Evolutionary conservation across 2,888 invertebrate genomes (phyloP), one percentile per base, ranked within the genome.

Genomic region (Drosophila vallismaia): DNA sequence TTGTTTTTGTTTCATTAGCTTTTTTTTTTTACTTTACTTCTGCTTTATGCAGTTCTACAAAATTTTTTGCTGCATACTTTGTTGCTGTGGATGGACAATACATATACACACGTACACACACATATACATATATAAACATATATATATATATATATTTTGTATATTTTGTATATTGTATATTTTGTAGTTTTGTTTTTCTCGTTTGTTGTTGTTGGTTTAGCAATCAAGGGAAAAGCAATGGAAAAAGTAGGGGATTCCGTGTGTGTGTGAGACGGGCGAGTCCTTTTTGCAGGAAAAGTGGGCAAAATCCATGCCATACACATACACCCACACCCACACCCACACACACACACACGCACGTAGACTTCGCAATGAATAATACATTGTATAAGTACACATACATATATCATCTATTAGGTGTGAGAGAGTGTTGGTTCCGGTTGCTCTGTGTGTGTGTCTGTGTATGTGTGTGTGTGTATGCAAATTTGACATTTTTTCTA

Each of bases 11-110:
- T 10, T 55, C 12, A 38, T 26, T 55, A 10, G 44, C n/a, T 26
- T 49, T 40, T 33, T 40, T 14, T 33, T 44, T 33, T 24, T 45
- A 7, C 9, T 64, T 46, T 45, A 26, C 12, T 46, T 28, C 51
- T 64, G 50, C 51, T 51, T 33, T 33, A 33, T 64, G 63, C 51
- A 64, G 44, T 51, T 45, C 51, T 64, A 63, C 64, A 63, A 58
- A 58, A 58, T 36, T 46, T 45, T 33, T 36, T 63, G 63, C 63
- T 64, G 64, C 63, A 62, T 63, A 62, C 60, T 62, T 60, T 42
- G 59, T 59, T 48, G 60, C 60, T 60, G 60, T 60, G 60, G 60
- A 60, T 60, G 60, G 60, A 60, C 29, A 60, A 60, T 60, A 60
- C 45, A 58, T 60, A 58, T 40, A 60, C 59, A 60, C 46, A 60